phyloP scores from a whole-genome alignment of 2,888 invertebrate species.

The Holacanthella duospinosa region DNA sequence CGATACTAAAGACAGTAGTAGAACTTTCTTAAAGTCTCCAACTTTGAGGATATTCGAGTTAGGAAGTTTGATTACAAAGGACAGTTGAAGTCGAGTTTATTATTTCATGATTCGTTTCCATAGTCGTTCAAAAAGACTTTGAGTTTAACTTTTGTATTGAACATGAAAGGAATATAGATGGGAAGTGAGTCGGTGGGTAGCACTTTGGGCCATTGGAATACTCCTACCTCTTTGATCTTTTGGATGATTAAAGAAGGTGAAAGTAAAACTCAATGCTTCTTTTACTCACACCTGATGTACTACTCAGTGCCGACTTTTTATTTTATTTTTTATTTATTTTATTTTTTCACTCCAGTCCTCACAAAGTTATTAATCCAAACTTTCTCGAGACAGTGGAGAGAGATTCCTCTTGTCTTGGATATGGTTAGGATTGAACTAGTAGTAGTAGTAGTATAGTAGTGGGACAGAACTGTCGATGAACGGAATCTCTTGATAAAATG shows the following conservation, averaged over 20 bases:
- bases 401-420: too few species aligned
- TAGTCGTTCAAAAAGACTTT: background rate
- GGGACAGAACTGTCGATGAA: too few species aligned
- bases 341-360: background rate
- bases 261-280: background rate
- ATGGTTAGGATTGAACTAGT: background rate
- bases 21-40: background rate
- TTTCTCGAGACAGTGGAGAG: too few species aligned
- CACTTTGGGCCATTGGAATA: too few species aligned
- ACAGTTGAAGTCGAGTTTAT: background rate
- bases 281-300: background rate
- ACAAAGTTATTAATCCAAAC: background rate
- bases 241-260: background rate
- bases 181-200: too few species aligned
- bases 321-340: background rate
- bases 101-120: background rate
- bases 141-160: too few species aligned
- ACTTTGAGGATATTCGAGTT: background rate
- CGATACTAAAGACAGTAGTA: background rate
- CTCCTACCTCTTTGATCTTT: background rate
- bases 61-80: background rate
- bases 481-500: too few species aligned
- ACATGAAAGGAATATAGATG: too few species aligned
- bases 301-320: background rate
- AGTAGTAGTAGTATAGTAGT: too few species aligned